Conservation (phyloP, 2,888 invertebrate genomes). For the Dynastes grantii region DNA sequence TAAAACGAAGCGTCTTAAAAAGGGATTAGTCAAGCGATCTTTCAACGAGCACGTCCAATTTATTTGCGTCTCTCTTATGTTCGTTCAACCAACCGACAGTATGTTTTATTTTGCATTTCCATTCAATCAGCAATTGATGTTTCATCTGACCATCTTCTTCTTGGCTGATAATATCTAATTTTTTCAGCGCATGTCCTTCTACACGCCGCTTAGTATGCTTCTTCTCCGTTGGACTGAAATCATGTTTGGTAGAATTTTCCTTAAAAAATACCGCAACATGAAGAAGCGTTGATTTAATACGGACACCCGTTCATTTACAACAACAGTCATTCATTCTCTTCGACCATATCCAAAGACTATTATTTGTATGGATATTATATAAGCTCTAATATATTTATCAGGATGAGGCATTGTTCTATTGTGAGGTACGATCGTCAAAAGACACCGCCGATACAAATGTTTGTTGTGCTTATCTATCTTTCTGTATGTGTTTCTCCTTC, state of each 20-base stretch:
- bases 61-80: slow-evolving; percentile 4
- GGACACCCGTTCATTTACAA: slow-evolving; percentile 38
- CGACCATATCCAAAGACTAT: slow-evolving; percentile 29
- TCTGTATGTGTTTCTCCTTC: slow-evolving; percentile 23
- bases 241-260: slow-evolving; percentile 26
- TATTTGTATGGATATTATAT: slow-evolving; percentile 51
- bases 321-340: slow-evolving; percentile 38
- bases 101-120: slow-evolving; percentile 11
- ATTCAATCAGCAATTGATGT: slow-evolving; percentile 28
- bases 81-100: not conserved
- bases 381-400: slow-evolving; percentile 58
- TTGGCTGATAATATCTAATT: not conserved
- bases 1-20: not conserved
- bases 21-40: slow-evolving; percentile 17
- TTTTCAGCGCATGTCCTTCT: slow-evolving; percentile 14
- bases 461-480: slow-evolving; percentile 58
- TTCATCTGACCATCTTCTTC: slow-evolving; percentile 13
- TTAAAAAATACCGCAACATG: slow-evolving; percentile 23
- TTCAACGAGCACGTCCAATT: not conserved
- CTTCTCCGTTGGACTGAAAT: not conserved
- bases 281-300: slow-evolving; percentile 43
- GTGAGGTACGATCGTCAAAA: slow-evolving; percentile 57
- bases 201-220: not conserved
- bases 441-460: slow-evolving; percentile 59
- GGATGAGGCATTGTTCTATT: slow-evolving; percentile 60